These are phyloP conservation scores for Parotocinclus haroldoi DNA, from an alignment of 2,797 vertebrate species.

Conservation along the genomic window DNA sequence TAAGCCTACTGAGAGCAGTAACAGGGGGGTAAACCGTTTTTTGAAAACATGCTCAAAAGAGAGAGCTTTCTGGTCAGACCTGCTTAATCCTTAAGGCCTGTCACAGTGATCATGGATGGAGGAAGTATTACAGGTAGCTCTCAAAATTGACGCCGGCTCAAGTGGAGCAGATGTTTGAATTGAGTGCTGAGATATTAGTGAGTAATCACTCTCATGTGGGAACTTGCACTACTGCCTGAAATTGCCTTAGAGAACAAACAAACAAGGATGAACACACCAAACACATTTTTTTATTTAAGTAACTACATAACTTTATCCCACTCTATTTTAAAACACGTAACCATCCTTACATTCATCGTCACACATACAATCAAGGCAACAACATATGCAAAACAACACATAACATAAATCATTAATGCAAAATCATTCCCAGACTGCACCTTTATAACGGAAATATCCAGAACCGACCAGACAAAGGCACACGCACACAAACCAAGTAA, in stretches of 20 bases:
- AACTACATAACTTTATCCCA: too few relatives aligned
- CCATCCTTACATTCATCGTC: too few relatives aligned
- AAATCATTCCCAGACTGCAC: conserved; percentile 25
- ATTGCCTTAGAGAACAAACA: conserved; percentile 60
- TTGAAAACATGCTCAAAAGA: neutral
- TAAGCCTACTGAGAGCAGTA: too few relatives aligned
- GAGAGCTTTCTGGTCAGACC: neutral
- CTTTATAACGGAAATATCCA: conserved; percentile 55
- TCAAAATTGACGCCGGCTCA: conserved; percentile 33
- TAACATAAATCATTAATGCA: too few relatives aligned
- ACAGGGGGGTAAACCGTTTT: neutral
- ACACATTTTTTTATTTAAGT: too few relatives aligned
- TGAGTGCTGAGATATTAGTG: conserved; percentile 56
- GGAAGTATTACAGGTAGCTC: conserved; percentile 27
- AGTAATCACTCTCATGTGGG: conserved; percentile 70
- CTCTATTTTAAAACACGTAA: too few relatives aligned
- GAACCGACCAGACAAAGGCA: conserved; percentile 31
- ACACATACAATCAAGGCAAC: too few relatives aligned
- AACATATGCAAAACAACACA: too few relatives aligned
- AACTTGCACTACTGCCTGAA: conserved; percentile 66
- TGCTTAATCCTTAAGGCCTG: conserved; percentile 33
- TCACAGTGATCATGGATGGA: conserved; percentile 31
- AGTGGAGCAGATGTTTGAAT: conserved; percentile 56
- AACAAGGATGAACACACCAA: neutral
- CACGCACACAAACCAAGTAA: conserved; percentile 10